phyloP scores from a whole-genome alignment of 2,113 vertebrate species.

The Callithrix jacchus region DNA sequence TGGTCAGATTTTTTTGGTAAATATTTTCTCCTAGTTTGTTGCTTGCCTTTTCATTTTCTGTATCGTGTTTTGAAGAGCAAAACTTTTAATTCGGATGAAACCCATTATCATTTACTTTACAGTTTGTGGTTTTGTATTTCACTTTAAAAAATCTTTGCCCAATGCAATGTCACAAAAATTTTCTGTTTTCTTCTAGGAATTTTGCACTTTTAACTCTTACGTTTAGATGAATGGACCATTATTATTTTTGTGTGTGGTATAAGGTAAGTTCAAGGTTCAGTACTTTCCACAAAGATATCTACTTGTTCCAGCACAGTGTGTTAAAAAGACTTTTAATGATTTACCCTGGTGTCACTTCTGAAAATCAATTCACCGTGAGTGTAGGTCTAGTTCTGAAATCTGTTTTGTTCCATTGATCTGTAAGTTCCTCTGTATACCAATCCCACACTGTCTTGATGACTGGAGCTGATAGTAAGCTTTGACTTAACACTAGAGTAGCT shows the following conservation, averaged over 20 bases:
- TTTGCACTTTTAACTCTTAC: not conserved
- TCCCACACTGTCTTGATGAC: not conserved
- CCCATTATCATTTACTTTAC: not conserved
- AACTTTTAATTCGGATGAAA: not conserved
- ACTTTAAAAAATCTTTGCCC: not conserved
- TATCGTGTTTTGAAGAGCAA: not conserved
- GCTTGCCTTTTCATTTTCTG: not conserved
- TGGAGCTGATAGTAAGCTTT: not conserved
- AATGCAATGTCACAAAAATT: not conserved
- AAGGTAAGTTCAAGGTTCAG: not conserved
- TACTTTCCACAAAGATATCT: not conserved
- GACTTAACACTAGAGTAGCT: too few species aligned
- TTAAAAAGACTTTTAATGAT: not conserved
- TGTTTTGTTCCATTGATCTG: not conserved
- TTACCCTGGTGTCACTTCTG: not conserved
- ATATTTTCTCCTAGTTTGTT: not conserved
- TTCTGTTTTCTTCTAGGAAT: not conserved
- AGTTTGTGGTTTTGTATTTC: not conserved
- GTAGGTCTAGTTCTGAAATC: not conserved
- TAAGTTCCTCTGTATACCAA: not conserved
- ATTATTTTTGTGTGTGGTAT: not conserved
- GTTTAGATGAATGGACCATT: not conserved
- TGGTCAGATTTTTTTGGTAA: not conserved
- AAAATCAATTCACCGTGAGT: slow-evolving; percentile 4
- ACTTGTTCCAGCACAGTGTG: not conserved